These are phyloP conservation scores for Gnathonemus echidnorhynchus DNA, from an alignment of 2,113 vertebrate species.

Conservation along the genomic window DNA sequence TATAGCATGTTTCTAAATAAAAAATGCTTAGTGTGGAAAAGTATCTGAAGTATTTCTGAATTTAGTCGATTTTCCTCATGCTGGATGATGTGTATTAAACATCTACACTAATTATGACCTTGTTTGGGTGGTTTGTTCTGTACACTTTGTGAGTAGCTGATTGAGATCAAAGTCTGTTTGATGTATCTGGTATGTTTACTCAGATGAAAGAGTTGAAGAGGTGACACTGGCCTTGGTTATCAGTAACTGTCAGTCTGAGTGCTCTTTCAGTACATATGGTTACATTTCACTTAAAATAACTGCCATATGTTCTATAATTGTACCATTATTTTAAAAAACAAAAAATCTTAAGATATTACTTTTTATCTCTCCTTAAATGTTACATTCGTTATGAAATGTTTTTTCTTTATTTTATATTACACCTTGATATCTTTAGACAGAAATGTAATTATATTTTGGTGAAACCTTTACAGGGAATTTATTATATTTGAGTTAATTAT, in stretches of 20 bases:
- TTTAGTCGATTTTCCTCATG: background rate
- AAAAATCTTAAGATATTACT: background rate
- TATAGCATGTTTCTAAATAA: background rate
- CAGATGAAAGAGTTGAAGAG: constrained; percentile 56
- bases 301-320: background rate
- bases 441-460: background rate
- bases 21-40: background rate
- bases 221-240: constrained; percentile 44
- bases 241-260: constrained; percentile 34
- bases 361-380: background rate
- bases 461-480: background rate
- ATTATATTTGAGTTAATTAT: background rate
- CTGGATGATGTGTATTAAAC: background rate
- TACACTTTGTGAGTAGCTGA: constrained; percentile 4
- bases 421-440: background rate
- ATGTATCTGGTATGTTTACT: constrained; percentile 55
- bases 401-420: background rate
- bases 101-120: background rate
- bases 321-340: background rate
- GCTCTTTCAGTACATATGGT: constrained; percentile 20
- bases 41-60: background rate
- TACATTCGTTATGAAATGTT: background rate
- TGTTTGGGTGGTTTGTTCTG: background rate
- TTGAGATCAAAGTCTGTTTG: constrained; percentile 66
- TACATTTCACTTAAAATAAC: background rate